phyloP scores from a whole-genome alignment of 2,113 vertebrate species.

The Sminthopsis crassicaudata region DNA sequence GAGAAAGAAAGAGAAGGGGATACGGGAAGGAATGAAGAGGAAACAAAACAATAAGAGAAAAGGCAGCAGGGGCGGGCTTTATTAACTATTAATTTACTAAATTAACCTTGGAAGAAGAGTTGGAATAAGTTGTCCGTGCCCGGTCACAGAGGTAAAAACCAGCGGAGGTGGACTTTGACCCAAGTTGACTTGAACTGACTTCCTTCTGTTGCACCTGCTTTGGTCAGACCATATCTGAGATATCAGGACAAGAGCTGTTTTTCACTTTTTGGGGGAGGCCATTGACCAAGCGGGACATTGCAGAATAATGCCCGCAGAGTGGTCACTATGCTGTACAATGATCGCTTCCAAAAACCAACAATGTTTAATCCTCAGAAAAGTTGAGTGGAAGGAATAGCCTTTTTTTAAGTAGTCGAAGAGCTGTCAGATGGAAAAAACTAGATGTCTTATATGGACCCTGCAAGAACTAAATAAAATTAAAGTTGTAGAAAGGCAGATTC shows the following conservation, averaged over 20 bases:
- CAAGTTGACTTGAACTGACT: not conserved
- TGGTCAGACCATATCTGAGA: not conserved
- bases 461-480: not conserved
- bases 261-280: not conserved
- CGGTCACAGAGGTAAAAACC: not conserved
- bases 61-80: not conserved
- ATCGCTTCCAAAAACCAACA: not conserved
- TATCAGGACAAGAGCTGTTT: not conserved
- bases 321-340: not conserved
- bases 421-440: not conserved
- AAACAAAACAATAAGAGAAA: not conserved
- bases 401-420: not conserved
- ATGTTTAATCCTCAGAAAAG: not conserved
- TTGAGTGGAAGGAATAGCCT: not conserved
- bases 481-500: not conserved
- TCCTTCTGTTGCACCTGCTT: not conserved
- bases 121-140: not conserved
- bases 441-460: not conserved
- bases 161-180: not conserved
- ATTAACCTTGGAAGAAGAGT: not conserved
- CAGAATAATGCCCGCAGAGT: not conserved
- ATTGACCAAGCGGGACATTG: not conserved
- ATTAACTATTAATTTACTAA: not conserved
- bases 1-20: not conserved
- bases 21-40: not conserved